Evolutionary conservation across 1,140 invertebrate genomes (phyloP).

Genomic region (Teleopsis dalmanni): DNA sequence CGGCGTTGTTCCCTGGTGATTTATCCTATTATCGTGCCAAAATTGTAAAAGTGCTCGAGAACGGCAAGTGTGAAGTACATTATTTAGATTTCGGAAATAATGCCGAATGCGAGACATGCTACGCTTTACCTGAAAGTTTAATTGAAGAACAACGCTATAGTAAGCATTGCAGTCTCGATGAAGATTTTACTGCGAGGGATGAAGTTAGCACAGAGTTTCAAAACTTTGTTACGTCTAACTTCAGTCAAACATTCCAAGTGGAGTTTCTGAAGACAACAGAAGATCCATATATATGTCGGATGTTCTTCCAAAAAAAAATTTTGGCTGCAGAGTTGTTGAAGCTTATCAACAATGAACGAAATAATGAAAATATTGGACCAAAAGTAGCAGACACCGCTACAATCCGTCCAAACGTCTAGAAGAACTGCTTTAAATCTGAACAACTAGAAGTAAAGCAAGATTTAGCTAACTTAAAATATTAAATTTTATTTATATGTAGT

Average conservation of each 20-base stretch:
- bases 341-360: conserved; percentile 5
- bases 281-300: conserved; percentile 21
- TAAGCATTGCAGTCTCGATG: conserved; percentile 55
- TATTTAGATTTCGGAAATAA: conserved; percentile 71
- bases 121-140: conserved; percentile 56
- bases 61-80: conserved; percentile 49
- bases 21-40: conserved; percentile 57
- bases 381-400: not conserved
- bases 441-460: not conserved
- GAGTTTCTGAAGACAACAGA: conserved; percentile 31
- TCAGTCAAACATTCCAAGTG: conserved; percentile 40
- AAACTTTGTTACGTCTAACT: conserved; percentile 45
- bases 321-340: conserved; percentile 26
- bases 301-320: conserved; percentile 38
- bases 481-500: not conserved
- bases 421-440: not conserved
- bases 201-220: conserved; percentile 53
- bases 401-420: not conserved
- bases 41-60: conserved; percentile 31
- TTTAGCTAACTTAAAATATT: not conserved
- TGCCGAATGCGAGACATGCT: conserved; percentile 51
- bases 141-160: conserved; percentile 51
- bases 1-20: conserved; percentile 59
- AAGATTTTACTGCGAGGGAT: conserved; percentile 52
- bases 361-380: not conserved